A percentile compares a stretch with the other conserved stretches of the same genome.
Conservation (phyloP, 2,888 invertebrate species). For the Tortrix viridana region DNA sequence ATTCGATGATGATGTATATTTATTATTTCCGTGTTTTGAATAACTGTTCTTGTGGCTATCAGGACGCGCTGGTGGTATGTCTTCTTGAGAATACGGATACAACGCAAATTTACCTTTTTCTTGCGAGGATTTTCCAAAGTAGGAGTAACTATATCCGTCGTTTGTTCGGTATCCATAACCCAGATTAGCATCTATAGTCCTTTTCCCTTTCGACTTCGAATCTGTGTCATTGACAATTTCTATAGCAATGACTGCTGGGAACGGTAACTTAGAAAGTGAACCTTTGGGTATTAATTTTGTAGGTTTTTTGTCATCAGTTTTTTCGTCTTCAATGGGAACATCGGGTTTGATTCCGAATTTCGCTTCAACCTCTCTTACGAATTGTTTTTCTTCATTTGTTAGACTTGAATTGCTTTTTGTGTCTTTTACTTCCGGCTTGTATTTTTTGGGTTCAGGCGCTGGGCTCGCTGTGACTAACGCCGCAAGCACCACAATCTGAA, state of each 20-base stretch:
- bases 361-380: constrained; percentile 76
- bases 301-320: constrained; percentile 35
- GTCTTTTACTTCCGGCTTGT: constrained; percentile 61
- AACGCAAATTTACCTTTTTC: constrained; percentile 85
- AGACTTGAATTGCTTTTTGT: constrained; percentile 59
- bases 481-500: constrained; percentile 70
- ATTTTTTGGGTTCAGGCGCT: constrained; percentile 77
- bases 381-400: constrained; percentile 73
- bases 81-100: constrained; percentile 88
- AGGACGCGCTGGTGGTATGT: constrained; percentile 73
- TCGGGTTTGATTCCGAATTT: constrained; percentile 76
- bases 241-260: constrained; percentile 85
- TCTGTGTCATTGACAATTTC: constrained; percentile 85
- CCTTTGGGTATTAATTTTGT: constrained; percentile 41
- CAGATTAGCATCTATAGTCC: constrained; percentile 89
- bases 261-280: constrained; percentile 52
- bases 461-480: constrained; percentile 55
- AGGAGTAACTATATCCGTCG: constrained; percentile 77
- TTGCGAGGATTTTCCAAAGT: constrained; percentile 74
- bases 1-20: constrained; percentile 56
- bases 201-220: constrained; percentile 83
- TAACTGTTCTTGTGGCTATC: constrained; percentile 43
- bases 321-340: constrained; percentile 43
- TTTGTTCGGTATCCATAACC: constrained; percentile 87
- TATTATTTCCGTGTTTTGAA: constrained; percentile 48